phyloP scores from a whole-genome alignment of 2,113 vertebrate genomes.

The Oxyura jamaicensis region DNA sequence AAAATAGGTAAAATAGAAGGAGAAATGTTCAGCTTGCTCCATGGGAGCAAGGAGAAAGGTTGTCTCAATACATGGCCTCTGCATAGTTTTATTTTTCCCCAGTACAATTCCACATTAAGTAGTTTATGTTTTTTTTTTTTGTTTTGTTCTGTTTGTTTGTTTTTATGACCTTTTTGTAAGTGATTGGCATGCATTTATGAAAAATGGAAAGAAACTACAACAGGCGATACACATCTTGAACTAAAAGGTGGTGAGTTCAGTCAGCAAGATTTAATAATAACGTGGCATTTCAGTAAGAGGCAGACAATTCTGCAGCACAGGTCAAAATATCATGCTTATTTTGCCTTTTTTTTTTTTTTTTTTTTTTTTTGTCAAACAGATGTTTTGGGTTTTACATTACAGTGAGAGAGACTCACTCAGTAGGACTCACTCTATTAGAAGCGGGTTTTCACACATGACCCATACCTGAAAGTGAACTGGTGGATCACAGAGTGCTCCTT shows the following conservation, averaged over 20 bases:
- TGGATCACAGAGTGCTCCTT: background rate
- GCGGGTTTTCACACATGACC: background rate
- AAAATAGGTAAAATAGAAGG: background rate
- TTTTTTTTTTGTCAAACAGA: background rate
- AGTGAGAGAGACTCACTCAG: background rate
- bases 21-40: background rate
- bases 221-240: background rate
- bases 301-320: background rate
- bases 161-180: background rate
- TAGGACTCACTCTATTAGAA: background rate
- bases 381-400: accelerated
- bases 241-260: background rate
- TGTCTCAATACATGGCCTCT: background rate
- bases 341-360: background rate
- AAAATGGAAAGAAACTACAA: background rate
- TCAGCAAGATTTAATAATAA: slow-evolving; percentile 7
- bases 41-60: background rate
- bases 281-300: background rate
- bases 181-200: background rate
- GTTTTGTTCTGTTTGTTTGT: too few species aligned
- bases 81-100: background rate
- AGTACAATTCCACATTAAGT: background rate
- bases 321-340: background rate
- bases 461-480: background rate
- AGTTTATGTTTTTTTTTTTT: too few species aligned